Evolutionary conservation across 2,113 vertebrate genomes (phyloP).

Genomic region (Sceloporus tristichus): DNA sequence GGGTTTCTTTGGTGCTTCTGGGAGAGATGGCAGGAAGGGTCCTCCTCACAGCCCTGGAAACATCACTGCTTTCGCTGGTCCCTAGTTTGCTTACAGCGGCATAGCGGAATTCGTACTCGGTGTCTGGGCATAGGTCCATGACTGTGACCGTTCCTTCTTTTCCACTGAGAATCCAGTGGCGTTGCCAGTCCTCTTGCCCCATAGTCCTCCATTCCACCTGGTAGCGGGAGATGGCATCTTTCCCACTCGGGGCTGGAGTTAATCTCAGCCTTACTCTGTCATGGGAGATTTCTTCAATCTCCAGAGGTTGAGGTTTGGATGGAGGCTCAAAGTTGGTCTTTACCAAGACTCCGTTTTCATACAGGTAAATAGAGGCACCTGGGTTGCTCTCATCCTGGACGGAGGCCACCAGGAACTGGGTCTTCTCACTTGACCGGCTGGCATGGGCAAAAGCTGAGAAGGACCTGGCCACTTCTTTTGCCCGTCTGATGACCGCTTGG

Average conservation of each 20-base stretch:
- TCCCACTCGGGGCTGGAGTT: neutral
- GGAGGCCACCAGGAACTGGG: slow-evolving; percentile 32
- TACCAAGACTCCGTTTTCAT: slow-evolving; percentile 1
- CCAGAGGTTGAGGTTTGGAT: slow-evolving; percentile 2
- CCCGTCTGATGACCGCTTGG: neutral
- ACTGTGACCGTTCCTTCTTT: neutral
- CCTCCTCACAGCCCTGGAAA: neutral
- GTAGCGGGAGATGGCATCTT: neutral
- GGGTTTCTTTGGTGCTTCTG: no score
- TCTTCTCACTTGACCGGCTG: neutral
- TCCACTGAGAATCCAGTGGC: rapidly evolving
- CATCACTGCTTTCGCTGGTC: neutral
- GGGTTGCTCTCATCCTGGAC: slow-evolving; percentile 10
- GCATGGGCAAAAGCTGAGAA: slow-evolving; percentile 27
- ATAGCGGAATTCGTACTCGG: slow-evolving; percentile 26
- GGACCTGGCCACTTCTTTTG: neutral
- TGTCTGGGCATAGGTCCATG: neutral
- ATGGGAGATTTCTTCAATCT: neutral
- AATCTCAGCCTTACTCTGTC: slow-evolving; percentile 10
- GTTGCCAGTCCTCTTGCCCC: neutral
- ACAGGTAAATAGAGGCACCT: slow-evolving; percentile 41
- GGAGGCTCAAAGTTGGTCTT: slow-evolving; percentile 28
- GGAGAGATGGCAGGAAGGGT: no score
- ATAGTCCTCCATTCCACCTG: neutral
- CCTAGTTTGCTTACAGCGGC: slow-evolving; percentile 1